Conservation (phyloP, 2,113 vertebrate genomes). For the Regulus satrapa region DNA sequence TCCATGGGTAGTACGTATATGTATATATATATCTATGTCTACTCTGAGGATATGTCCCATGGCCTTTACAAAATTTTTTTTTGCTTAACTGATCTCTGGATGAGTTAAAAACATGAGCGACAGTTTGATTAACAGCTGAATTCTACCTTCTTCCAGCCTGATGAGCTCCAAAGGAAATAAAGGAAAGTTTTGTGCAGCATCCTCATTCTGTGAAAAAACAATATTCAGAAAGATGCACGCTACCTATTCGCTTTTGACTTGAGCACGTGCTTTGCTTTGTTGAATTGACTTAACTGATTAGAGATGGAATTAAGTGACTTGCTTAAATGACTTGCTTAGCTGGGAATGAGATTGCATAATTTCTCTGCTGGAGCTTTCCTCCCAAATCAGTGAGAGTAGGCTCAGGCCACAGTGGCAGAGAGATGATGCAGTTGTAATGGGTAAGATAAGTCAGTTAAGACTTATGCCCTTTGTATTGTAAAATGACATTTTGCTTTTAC, state of each 20-base stretch:
- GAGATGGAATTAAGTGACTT: background rate
- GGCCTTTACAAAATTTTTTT: background rate
- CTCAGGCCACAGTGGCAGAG: background rate
- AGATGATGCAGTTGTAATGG: background rate
- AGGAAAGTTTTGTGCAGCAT: background rate
- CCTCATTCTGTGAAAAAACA: background rate
- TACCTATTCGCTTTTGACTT: background rate
- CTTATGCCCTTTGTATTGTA: background rate
- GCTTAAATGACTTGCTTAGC: background rate
- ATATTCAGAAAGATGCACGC: background rate
- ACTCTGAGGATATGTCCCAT: background rate
- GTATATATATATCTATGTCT: background rate
- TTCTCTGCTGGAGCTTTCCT: background rate
- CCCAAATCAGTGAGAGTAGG: background rate
- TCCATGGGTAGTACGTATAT: background rate
- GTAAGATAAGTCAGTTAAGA: background rate
- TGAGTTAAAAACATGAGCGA: background rate
- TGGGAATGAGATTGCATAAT: background rate
- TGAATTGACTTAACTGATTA: slow-evolving; percentile 7
- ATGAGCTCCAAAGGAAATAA: background rate
- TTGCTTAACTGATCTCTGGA: background rate
- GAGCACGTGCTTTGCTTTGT: background rate
- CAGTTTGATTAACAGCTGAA: background rate
- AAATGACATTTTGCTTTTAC: background rate
- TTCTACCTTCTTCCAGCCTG: background rate